These are phyloP conservation scores for Philopedon plagiatum DNA, from an alignment of 2,888 invertebrate genomes.

Conservation along the genomic window DNA sequence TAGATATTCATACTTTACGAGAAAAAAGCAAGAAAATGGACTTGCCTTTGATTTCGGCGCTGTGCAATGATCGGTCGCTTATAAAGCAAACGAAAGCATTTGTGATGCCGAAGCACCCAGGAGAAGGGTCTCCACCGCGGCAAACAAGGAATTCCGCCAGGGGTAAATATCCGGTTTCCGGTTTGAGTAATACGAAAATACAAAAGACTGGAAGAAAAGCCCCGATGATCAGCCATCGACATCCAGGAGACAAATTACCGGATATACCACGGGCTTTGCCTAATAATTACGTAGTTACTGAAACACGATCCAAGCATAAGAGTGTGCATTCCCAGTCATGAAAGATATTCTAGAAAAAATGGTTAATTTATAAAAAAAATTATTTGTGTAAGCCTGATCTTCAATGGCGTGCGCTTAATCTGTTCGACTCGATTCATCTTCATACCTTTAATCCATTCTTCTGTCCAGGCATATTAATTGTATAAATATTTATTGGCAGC, in stretches of 20 bases:
- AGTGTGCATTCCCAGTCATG: constrained; percentile 67
- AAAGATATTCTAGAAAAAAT: constrained; percentile 39
- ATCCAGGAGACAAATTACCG: constrained; percentile 84
- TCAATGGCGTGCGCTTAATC: too few species aligned
- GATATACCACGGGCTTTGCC: constrained; percentile 78
- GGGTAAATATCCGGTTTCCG: constrained; percentile 79
- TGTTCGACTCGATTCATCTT: too few species aligned
- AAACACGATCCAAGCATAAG: constrained; percentile 67
- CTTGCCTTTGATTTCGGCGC: constrained; percentile 91
- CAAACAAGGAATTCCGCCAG: constrained; percentile 68
- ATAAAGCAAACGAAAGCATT: constrained; percentile 91
- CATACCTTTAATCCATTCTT: too few species aligned
- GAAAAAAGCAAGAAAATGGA: constrained; percentile 93
- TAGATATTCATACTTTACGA: constrained; percentile 87
- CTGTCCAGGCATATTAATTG: too few species aligned
- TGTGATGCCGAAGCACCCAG: constrained; percentile 81
- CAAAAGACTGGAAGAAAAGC: constrained; percentile 73
- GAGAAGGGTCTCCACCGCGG: constrained; percentile 61
- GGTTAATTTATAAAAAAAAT: constrained; percentile 3
- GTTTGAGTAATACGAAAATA: constrained; percentile 74
- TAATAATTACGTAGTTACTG: constrained; percentile 77
- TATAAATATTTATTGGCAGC: too few species aligned
- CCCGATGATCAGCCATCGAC: constrained; percentile 75
- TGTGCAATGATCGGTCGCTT: constrained; percentile 93
- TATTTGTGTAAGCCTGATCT: too few species aligned